Percentiles rank a stretch among this genome's conserved stretches.
Conservation (phyloP, 2,888 invertebrate species). For the Tromatobia lineatoria region DNA sequence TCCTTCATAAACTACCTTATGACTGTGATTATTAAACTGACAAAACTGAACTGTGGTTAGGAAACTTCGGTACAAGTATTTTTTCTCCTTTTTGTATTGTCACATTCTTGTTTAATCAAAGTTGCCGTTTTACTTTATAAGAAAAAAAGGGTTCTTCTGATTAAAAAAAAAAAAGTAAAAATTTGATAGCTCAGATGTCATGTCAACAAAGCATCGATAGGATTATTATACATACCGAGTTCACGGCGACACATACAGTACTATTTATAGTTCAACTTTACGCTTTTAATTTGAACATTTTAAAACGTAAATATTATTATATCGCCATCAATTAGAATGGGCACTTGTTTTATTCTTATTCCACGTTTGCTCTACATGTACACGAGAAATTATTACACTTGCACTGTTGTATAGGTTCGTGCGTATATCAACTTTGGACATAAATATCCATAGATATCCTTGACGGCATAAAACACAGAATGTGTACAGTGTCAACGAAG, state of each 20-base stretch:
- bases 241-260: neutral
- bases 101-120: no score
- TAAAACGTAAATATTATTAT: neutral
- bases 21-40: no score
- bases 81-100: no score
- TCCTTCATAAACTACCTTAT: no score
- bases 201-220: neutral
- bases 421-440: neutral
- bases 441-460: neutral
- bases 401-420: neutral
- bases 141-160: neutral
- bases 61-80: no score
- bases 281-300: neutral
- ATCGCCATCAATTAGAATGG: neutral
- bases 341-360: neutral
- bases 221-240: neutral
- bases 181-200: neutral
- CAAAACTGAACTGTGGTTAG: no score
- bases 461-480: neutral
- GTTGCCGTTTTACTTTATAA: no score
- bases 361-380: neutral
- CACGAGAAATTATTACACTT: neutral
- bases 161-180: neutral
- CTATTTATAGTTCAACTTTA: neutral
- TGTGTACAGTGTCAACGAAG: neutral